phyloP scores from a whole-genome alignment of 2,797 vertebrate species.

The Gallinago stenura region DNA sequence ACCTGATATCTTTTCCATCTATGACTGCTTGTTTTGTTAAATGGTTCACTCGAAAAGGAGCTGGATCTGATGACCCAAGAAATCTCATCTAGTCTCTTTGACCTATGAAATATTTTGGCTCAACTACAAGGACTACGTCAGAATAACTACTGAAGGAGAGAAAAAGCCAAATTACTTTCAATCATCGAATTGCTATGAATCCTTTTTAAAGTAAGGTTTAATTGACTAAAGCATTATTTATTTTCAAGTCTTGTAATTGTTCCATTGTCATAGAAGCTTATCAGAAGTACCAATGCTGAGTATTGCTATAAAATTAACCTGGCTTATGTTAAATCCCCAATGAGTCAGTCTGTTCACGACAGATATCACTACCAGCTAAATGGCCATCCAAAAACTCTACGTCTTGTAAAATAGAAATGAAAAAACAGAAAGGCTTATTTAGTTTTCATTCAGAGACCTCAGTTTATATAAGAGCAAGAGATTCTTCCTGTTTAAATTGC shows the following conservation, averaged over 20 bases:
- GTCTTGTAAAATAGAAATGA: not conserved
- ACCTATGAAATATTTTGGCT: not conserved
- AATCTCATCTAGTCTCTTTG: not conserved
- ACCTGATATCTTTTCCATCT: not conserved
- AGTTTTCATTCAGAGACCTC: not conserved
- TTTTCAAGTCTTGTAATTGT: constrained; percentile 33
- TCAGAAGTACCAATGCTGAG: not conserved
- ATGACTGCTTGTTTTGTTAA: not conserved
- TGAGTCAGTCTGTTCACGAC: not conserved
- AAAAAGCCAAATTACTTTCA: not conserved
- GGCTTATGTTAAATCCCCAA: not conserved
- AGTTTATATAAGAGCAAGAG: not conserved
- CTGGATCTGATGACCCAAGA: not conserved
- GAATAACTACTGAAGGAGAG: not conserved
- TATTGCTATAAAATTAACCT: not conserved
- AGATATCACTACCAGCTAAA: constrained; percentile 3
- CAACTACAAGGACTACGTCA: not conserved
- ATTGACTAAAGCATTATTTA: constrained; percentile 28
- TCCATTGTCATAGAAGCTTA: constrained; percentile 21
- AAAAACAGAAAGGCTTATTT: not conserved
- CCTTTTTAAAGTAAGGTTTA: not conserved
- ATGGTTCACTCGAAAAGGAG: not conserved
- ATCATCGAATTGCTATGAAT: not conserved
- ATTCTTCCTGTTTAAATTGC: not conserved
- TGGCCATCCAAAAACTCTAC: not conserved